Conservation (phyloP, 23 tunicate genomes). For the Diplosoma virens region DNA sequence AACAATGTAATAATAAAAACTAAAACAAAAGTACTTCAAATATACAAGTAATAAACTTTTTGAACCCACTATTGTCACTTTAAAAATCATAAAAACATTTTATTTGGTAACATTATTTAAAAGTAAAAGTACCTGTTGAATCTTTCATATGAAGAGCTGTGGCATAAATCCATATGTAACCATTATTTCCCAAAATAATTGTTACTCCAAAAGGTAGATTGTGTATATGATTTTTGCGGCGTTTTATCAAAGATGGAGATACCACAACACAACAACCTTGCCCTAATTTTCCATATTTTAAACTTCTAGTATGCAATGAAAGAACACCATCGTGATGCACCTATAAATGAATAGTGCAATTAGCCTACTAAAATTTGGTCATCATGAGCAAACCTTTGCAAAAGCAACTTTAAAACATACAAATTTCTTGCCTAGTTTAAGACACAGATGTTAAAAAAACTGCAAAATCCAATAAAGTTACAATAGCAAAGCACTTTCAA, state of each 20-base stretch:
- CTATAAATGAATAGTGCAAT: conserved; percentile 21
- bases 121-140: conserved; percentile 1
- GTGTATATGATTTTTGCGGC: conserved; percentile 94
- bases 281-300: conserved; percentile 93
- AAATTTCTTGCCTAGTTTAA: background rate
- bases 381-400: too few relatives aligned
- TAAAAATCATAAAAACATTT: too few relatives aligned
- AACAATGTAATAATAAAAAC: too few relatives aligned
- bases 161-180: conserved; percentile 75
- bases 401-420: background rate
- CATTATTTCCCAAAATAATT: conserved; percentile 89
- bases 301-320: conserved; percentile 94
- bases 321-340: conserved; percentile 93
- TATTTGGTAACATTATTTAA: background rate
- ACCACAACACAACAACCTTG: conserved; percentile 90
- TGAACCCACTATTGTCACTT: too few relatives aligned
- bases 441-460: too few relatives aligned
- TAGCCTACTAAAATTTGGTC: too few relatives aligned
- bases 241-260: conserved; percentile 89
- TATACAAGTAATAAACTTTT: too few relatives aligned
- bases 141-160: conserved; percentile 23
- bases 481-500: too few relatives aligned
- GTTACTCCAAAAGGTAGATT: conserved; percentile 89
- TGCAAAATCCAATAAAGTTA: too few relatives aligned
- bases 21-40: too few relatives aligned